phyloP scores from a whole-genome alignment of 2,797 vertebrate species.

The Podargus strigoides region DNA sequence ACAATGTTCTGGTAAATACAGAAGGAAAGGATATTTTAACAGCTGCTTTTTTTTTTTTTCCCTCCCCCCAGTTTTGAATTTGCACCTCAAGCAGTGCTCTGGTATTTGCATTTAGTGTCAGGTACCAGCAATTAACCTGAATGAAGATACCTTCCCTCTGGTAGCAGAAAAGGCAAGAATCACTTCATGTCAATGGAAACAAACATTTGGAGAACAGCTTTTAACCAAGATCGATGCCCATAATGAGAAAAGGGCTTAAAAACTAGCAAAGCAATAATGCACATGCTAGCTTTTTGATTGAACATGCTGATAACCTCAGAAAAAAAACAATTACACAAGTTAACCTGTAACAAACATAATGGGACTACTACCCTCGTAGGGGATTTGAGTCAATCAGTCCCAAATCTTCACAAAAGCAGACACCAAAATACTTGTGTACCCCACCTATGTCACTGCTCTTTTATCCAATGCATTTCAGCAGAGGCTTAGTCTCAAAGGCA shows the following conservation, averaged over 20 bases:
- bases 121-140: slow-evolving; percentile 39
- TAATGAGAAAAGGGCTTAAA: slow-evolving; percentile 66
- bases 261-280: slow-evolving; percentile 60
- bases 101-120: background rate
- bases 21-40: background rate
- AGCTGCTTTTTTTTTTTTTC: background rate
- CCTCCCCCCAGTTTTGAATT: background rate
- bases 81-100: background rate
- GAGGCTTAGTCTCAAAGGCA: background rate
- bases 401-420: background rate
- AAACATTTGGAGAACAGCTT: slow-evolving; percentile 57
- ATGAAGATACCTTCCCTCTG: slow-evolving; percentile 11
- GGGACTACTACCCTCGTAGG: background rate
- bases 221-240: slow-evolving; percentile 53
- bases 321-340: slow-evolving; percentile 2
- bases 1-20: background rate
- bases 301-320: slow-evolving; percentile 38
- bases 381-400: background rate
- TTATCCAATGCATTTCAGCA: background rate
- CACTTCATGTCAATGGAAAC: slow-evolving; percentile 9
- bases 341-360: slow-evolving; percentile 30
- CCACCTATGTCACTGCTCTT: background rate
- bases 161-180: background rate
- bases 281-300: slow-evolving; percentile 60
- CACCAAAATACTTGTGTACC: background rate